A percentile compares a stretch with the other conserved stretches of the same genome.
Conservation (phyloP, 2,888 invertebrate species). For the Nysson spinosus region DNA sequence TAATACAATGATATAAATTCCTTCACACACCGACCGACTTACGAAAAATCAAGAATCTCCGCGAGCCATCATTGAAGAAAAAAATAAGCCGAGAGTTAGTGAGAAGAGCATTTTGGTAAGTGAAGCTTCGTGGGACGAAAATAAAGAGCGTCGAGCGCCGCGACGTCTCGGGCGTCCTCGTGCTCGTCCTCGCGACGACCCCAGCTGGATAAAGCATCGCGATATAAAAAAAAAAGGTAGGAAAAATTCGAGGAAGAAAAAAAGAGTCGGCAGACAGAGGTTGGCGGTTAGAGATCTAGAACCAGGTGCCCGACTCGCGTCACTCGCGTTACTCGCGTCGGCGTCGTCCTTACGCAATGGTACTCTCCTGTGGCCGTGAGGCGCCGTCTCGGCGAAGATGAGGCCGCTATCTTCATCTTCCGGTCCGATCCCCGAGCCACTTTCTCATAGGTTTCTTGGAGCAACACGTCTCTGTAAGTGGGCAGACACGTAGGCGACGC, state of each 20-base stretch:
- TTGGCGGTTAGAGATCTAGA: too few species aligned
- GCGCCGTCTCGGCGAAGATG: slow-evolving; percentile 40
- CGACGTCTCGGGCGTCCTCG: slow-evolving; percentile 28
- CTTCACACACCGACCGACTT: too few species aligned
- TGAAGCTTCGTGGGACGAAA: slow-evolving; percentile 24
- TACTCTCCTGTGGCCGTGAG: slow-evolving; percentile 17
- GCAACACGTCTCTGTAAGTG: slow-evolving; percentile 38
- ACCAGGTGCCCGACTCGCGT: slow-evolving; percentile 21
- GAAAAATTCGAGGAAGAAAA: neutral
- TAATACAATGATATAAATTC: too few species aligned
- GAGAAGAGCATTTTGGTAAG: slow-evolving; percentile 15
- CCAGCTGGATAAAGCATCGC: neutral
- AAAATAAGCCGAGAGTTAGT: neutral
- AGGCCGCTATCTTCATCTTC: slow-evolving; percentile 48
- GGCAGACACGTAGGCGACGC: slow-evolving; percentile 56
- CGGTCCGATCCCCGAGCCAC: slow-evolving; percentile 29
- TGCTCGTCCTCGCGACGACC: slow-evolving; percentile 19
- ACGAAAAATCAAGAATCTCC: neutral
- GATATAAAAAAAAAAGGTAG: neutral
- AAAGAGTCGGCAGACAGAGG: neutral
- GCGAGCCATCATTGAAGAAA: neutral
- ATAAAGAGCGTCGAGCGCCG: slow-evolving; percentile 35
- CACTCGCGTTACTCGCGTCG: too few species aligned
- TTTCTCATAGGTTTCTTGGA: slow-evolving; percentile 34
- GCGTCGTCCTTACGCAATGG: slow-evolving; percentile 31